Evolutionary conservation across 2,113 vertebrate species (phyloP).

Genomic region (Colossoma macropomum): DNA sequence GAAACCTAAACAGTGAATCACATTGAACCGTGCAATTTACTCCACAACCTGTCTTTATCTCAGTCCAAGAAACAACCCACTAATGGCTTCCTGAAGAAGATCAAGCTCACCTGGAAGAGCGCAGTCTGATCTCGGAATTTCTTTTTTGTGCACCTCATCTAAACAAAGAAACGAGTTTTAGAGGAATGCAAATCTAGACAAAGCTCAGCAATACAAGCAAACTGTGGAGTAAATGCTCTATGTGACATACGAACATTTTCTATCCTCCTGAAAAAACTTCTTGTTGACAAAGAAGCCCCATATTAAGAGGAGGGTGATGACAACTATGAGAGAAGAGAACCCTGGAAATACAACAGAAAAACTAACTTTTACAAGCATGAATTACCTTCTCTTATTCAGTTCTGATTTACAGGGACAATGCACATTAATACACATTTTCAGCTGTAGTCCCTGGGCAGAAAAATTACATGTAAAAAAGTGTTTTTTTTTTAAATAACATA

Average conservation of each 20-base stretch:
- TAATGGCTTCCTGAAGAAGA: not conserved
- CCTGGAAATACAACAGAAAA: slow-evolving; percentile 48
- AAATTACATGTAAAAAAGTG: too few relatives aligned
- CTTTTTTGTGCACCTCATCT: slow-evolving; percentile 8
- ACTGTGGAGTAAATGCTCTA: not conserved
- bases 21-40: not conserved
- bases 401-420: not conserved
- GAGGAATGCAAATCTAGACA: not conserved
- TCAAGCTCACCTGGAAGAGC: slow-evolving; percentile 18
- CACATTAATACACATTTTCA: not conserved
- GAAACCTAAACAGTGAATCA: not conserved
- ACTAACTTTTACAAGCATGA: not conserved
- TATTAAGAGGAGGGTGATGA: slow-evolving; percentile 55
- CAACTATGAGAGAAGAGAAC: not conserved
- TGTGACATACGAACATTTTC: slow-evolving; percentile 12
- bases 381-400: too few relatives aligned
- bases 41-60: not conserved
- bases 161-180: slow-evolving; percentile 15
- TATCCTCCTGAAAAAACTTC: not conserved
- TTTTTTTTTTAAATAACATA: too few relatives aligned
- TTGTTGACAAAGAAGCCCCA: slow-evolving; percentile 45
- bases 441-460: not conserved
- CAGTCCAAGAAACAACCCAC: not conserved
- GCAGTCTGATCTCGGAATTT: slow-evolving; percentile 27
- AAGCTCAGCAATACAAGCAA: slow-evolving; percentile 14